Base-by-base conservation (phyloP, 2,797 vertebrate genomes). In the Botia kubotai region DNA sequence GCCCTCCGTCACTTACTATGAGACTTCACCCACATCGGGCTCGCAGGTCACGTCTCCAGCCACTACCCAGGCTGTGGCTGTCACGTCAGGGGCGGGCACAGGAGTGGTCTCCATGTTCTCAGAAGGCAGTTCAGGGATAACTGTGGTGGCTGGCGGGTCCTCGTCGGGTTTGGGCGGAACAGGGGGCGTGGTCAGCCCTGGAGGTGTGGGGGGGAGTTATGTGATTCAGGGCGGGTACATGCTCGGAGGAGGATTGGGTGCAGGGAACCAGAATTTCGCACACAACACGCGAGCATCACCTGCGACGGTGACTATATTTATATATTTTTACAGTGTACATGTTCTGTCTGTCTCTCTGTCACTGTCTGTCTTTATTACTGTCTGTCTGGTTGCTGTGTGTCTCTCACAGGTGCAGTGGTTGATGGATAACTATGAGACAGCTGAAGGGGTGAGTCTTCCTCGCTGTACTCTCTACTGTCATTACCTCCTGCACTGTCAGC, bases 391-490 rank as follows among this genome's bases (percentile, higher is more conserved):
- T 46, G 8, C 8, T 6, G 48, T 52, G 21, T 26, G 19, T 67
- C 7, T 55, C 6, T 68, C 17, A 1, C 84, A 98, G 97, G 95
- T 97, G 63, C 96, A 97, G 87, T 98, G 97, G 97, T 91, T 98
- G 76, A 90, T 95, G 86, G 97, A 98, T 58, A 98, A 98, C 90
- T 98, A 98, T 0, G 96, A 98, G 91, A 96, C 96, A 0, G 96
- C 97, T 0, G 97, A 98, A 90, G 97, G 97, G 0, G 97, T 98
- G 88, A 97, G 96, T 83, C 92, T 98, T 65, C 97, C 97, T 0
- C 95, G 97, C 84, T 97, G 95, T 91, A 97, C 96, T 58, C 96
- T 98, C 11, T 98, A 97, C 91, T 97, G 96, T 91, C 97, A 98
- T 89, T 98, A 97, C 88, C 91, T 98, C 87, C 92, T 97, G 86